Percentiles rank a stretch among this genome's conserved stretches.
These are phyloP conservation scores for Ypsolopha sequella DNA, from an alignment of 2,888 invertebrate genomes.

Conservation along the genomic window DNA sequence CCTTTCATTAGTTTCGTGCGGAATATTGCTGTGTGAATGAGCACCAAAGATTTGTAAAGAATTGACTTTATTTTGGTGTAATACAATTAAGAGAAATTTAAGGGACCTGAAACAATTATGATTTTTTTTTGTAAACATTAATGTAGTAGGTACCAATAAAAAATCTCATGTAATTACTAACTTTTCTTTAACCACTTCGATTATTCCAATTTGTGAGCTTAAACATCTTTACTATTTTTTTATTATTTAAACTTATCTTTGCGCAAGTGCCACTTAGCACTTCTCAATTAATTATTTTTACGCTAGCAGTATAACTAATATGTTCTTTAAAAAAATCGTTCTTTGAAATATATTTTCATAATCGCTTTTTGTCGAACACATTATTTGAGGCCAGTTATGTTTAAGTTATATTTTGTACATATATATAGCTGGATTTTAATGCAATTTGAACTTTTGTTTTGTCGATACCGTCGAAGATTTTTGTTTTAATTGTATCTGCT, in stretches of 20 bases:
- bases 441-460: conserved; percentile 3
- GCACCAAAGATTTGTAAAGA: conserved; percentile 69
- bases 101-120: conserved; percentile 68
- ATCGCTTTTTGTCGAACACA: conserved; percentile 26
- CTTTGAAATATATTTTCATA: neutral
- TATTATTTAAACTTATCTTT: neutral
- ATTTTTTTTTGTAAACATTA: conserved; percentile 36
- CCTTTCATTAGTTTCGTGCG: conserved; percentile 52
- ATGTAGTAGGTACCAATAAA: conserved; percentile 63
- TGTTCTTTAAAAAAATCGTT: neutral
- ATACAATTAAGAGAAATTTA: conserved; percentile 64
- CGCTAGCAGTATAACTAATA: neutral
- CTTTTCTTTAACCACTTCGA: conserved; percentile 18
- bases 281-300: neutral
- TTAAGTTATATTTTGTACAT: conserved; percentile 51
- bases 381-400: conserved; percentile 64
- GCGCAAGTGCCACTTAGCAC: neutral
- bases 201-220: conserved; percentile 18
- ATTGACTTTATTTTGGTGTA: conserved; percentile 61
- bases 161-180: conserved; percentile 64
- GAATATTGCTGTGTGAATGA: conserved; percentile 59
- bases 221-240: neutral
- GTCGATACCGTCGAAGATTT: neutral
- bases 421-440: conserved; percentile 32
- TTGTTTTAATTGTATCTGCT: neutral